Evolutionary conservation across 2,888 invertebrate genomes (phyloP), one percentile per base, ranked within the genome.

Genomic region (Galerucella nymphaeae): DNA sequence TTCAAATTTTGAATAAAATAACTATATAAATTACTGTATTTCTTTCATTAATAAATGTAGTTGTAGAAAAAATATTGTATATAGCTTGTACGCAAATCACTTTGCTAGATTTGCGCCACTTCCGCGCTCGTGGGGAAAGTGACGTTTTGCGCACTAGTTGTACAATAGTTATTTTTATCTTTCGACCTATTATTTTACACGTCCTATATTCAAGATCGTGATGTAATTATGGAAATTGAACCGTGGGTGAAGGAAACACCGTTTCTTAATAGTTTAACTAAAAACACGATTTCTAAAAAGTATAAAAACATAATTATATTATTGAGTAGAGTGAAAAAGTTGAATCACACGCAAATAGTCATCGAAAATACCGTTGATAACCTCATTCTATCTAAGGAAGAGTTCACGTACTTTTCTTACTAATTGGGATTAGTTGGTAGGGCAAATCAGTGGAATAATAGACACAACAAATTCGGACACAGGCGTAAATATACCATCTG

Each of bases 361-460:
- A 48, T 48, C 48, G n/a, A 14, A 5, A 57, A 57, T 57, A 57
- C 57, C 57, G 57, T 57, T 57, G 20, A 20, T 57, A 57, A 57
- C 57, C 57, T 57, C 57, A 23, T 20, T 57, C 23, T 14, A 18
- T 14, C 8, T 13, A 23, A 57, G n/a, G 55, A 55, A n/a, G 11
- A 20, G 55, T 55, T n/a, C 9, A 18, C 18, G 18, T 4, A 6
- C 4, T 55, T 57, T 20, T 20, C 18, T 4, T 11, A 57, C 57
- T 57, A 57, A 57, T 57, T 57, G 23, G 57, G 57, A 57, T 57
- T 18, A 6, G 48, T 48, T 13, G 14, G 48, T 48, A 48, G n/a
- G 42, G 23, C 5, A 30, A 5, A 30, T 30, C 23, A 5, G 23
- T 30, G 5, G 5, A 4, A 42, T 42, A 48, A 48, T 5, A 48